phyloP scores from a whole-genome alignment of 2,113 vertebrate species.

The Actinemys pallida region DNA sequence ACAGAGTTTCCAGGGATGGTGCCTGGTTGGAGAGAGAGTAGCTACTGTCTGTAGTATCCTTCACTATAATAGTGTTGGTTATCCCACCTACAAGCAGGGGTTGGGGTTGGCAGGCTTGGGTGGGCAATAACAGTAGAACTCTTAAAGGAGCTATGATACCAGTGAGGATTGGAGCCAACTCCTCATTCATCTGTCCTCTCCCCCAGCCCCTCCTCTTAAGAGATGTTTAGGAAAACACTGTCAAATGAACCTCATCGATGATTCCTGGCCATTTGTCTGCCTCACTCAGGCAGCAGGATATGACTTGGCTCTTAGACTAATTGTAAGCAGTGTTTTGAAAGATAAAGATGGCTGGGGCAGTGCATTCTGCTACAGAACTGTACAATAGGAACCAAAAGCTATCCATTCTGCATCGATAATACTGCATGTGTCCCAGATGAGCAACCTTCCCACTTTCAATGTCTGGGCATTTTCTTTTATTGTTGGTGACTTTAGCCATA shows the following conservation, averaged over 20 bases:
- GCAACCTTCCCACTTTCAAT: neutral
- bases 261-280: neutral
- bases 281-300: neutral
- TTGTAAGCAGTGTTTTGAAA: neutral
- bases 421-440: neutral
- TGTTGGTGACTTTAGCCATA: neutral
- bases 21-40: neutral
- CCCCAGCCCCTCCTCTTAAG: neutral
- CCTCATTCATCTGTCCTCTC: neutral
- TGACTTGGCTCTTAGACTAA: neutral
- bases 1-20: fast-evolving
- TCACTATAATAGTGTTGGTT: neutral
- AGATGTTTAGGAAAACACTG: neutral
- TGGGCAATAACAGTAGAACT: neutral
- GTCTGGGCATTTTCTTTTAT: neutral
- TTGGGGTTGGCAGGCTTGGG: neutral
- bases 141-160: neutral
- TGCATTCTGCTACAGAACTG: neutral
- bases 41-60: fast-evolving
- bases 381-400: neutral
- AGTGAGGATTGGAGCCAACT: neutral
- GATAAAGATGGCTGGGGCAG: neutral
- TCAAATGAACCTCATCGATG: neutral
- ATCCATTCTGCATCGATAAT: neutral
- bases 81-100: neutral